Conservation (phyloP, 2,888 invertebrate species). For the Thera obeliscata region DNA sequence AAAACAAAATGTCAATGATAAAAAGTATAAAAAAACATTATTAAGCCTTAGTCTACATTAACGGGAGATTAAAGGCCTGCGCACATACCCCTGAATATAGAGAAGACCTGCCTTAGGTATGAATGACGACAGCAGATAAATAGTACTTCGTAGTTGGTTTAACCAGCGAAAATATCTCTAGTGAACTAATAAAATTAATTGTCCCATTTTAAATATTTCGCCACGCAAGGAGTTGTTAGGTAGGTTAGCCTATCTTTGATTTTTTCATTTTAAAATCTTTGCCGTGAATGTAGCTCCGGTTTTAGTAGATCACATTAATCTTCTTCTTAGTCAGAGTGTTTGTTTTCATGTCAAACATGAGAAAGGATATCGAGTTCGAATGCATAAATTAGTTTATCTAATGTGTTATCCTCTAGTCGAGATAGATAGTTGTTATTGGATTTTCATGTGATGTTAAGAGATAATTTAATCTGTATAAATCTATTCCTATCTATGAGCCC, state of each 20-base stretch:
- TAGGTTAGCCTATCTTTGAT: too few species aligned
- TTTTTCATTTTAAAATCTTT: conserved; percentile 7
- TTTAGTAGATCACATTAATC: conserved; percentile 49
- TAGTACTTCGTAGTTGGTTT: too few species aligned
- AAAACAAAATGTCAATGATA: too few species aligned
- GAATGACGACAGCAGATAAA: too few species aligned
- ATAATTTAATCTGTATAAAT: conserved; percentile 13
- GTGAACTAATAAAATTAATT: too few species aligned
- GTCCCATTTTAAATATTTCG: too few species aligned
- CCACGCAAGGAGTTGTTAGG: too few species aligned
- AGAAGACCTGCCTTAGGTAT: too few species aligned
- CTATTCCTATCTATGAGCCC: background rate
- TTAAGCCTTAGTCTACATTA: background rate
- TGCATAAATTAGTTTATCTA: conserved; percentile 31
- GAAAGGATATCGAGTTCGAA: conserved; percentile 28
- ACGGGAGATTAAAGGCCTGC: too few species aligned
- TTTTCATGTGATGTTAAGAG: conserved; percentile 26
- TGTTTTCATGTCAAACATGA: conserved; percentile 68
- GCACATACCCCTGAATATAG: too few species aligned
- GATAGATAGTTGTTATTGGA: conserved; percentile 20
- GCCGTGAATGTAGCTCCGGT: conserved; percentile 6
- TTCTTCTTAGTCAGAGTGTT: conserved; percentile 67
- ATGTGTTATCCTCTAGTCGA: conserved; percentile 26
- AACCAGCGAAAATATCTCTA: too few species aligned
- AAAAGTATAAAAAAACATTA: too few species aligned